A percentile compares a stretch with the other conserved stretches of the same genome.
phyloP scores from a whole-genome alignment of 2,888 invertebrate species.

The Yponomeuta evonymella region DNA sequence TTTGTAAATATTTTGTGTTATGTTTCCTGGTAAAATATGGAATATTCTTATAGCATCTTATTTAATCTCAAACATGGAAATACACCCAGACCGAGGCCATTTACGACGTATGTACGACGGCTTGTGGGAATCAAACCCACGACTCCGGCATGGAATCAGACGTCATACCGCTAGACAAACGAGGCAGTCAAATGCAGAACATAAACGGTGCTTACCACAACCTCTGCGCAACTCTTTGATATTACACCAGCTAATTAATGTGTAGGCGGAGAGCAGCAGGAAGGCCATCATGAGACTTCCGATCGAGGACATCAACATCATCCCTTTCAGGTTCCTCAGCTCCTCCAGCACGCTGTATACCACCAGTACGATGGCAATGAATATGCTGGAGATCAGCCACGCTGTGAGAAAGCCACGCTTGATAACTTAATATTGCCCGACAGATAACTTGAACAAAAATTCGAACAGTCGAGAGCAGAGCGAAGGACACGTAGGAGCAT shows the following conservation, averaged over 20 bases:
- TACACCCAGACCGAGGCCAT: too few species aligned
- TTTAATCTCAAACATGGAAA: too few species aligned
- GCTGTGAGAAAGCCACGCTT: neutral
- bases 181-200: too few species aligned
- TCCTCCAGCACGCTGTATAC: neutral
- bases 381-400: slow-evolving; percentile 31
- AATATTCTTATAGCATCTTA: too few species aligned
- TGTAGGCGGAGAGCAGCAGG: neutral
- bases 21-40: too few species aligned
- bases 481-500: too few species aligned
- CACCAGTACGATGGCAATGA: neutral
- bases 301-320: neutral
- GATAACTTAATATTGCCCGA: neutral
- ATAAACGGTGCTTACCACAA: neutral
- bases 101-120: too few species aligned
- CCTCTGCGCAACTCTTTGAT: neutral
- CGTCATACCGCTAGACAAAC: too few species aligned
- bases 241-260: neutral
- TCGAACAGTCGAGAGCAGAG: too few species aligned
- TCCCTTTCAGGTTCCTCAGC: neutral
- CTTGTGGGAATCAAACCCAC: too few species aligned
- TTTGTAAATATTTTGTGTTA: too few species aligned
- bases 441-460: neutral
- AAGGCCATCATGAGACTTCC: neutral
- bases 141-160: too few species aligned